Evolutionary conservation across 2,113 vertebrate species (phyloP).

Genomic region (Ia io): DNA sequence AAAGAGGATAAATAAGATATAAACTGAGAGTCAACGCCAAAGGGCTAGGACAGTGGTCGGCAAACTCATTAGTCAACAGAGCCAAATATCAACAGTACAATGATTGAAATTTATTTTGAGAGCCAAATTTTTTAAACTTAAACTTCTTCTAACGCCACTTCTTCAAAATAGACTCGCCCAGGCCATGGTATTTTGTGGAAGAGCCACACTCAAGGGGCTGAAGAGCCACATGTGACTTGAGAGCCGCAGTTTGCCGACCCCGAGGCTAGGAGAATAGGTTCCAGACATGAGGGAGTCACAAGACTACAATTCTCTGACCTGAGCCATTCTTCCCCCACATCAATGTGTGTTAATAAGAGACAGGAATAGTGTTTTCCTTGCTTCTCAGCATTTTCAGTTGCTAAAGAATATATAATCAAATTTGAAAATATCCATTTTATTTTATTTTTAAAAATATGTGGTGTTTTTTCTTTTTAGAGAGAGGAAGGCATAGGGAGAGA

Average conservation of each 20-base stretch:
- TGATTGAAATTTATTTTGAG: too few relatives aligned
- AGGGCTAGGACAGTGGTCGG: not conserved
- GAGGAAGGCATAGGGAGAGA: too few relatives aligned
- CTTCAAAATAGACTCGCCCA: too few relatives aligned
- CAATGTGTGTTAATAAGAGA: not conserved
- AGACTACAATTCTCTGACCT: not conserved
- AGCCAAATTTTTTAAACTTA: too few relatives aligned
- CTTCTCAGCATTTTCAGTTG: not conserved
- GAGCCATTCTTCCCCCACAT: not conserved
- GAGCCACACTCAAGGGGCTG: too few relatives aligned
- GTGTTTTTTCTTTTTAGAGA: too few relatives aligned
- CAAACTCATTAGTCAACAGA: too few relatives aligned
- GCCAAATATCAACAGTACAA: too few relatives aligned
- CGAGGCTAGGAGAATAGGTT: not conserved
- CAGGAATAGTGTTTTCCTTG: not conserved
- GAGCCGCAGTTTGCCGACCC: too few relatives aligned
- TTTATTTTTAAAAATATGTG: not conserved
- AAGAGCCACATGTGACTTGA: too few relatives aligned
- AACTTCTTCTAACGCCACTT: too few relatives aligned
- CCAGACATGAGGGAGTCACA: not conserved
- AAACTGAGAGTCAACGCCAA: not conserved
- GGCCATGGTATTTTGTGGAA: too few relatives aligned
- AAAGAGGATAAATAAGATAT: not conserved
- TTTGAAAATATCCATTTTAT: constrained; percentile 14
- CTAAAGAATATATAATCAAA: not conserved